Evolutionary conservation across 2,113 vertebrate species (phyloP).

Genomic region (Maccullochella peelii): DNA sequence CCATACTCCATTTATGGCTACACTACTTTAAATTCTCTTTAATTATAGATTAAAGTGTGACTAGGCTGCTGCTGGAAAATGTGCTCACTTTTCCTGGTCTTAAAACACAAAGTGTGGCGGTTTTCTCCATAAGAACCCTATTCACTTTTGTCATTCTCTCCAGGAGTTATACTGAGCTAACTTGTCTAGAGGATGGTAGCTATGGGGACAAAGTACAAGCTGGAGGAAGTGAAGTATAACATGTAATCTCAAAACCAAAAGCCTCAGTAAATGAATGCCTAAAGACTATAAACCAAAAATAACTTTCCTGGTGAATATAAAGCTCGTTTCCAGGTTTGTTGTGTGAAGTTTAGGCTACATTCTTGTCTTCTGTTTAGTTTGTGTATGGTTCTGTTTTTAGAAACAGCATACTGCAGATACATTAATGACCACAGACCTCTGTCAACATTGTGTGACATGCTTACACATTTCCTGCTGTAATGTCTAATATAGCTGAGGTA

Average conservation of each 20-base stretch:
- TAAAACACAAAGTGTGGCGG: slow-evolving; percentile 48
- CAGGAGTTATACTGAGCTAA: slow-evolving; percentile 16
- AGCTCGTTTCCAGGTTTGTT: not conserved
- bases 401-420: not conserved
- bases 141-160: slow-evolving; percentile 29
- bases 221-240: not conserved
- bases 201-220: slow-evolving; percentile 40
- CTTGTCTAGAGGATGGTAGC: not conserved
- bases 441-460: slow-evolving; percentile 57
- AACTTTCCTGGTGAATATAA: slow-evolving; percentile 16
- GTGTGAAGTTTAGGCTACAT: not conserved
- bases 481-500: not conserved
- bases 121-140: slow-evolving; percentile 28
- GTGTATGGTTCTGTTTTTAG: not conserved
- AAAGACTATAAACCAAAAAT: slow-evolving; percentile 30
- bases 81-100: slow-evolving; percentile 45
- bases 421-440: slow-evolving; percentile 14
- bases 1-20: slow-evolving; percentile 69
- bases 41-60: slow-evolving; percentile 80
- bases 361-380: not conserved
- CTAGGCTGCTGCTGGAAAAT: slow-evolving; percentile 55
- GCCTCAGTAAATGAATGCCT: slow-evolving; percentile 34
- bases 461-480: slow-evolving; percentile 69
- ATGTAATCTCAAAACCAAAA: slow-evolving; percentile 32
- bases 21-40: slow-evolving; percentile 75